Evolutionary conservation across 2,113 vertebrate genomes (phyloP).

Genomic region (Psephotus haematonotus): DNA sequence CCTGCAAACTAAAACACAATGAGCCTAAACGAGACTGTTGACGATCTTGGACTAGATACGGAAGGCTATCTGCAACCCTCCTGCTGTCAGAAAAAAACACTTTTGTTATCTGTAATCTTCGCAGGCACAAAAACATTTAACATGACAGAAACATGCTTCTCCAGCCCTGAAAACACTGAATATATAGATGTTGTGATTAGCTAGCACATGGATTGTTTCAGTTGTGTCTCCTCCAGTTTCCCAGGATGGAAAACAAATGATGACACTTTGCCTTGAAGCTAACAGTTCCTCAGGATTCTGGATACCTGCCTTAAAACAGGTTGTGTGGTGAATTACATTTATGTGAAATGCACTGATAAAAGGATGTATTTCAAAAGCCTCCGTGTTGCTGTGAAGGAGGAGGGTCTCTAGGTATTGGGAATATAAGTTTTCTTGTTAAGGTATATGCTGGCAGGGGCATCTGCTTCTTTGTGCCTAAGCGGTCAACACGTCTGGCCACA

Average conservation of each 20-base stretch:
- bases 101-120: not conserved
- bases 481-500: constrained; percentile 71
- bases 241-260: not conserved
- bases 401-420: constrained; percentile 71
- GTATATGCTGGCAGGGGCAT: constrained; percentile 86
- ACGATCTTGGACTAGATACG: not conserved
- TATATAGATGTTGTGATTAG: not conserved
- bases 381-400: not conserved
- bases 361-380: not conserved
- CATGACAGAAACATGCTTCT: not conserved
- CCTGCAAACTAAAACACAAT: not conserved
- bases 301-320: not conserved
- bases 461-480: constrained; percentile 68
- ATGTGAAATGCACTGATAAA: not conserved
- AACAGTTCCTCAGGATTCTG: not conserved
- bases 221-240: not conserved
- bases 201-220: not conserved
- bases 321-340: not conserved
- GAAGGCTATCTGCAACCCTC: not conserved
- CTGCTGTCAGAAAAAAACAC: not conserved
- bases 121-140: not conserved
- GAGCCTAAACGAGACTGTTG: not conserved
- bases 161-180: not conserved
- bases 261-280: not conserved
- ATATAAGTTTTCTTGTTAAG: constrained; percentile 80